Percentiles rank a stretch among this genome's conserved stretches.
Conservation (phyloP, 2,888 invertebrate genomes). For the Aspidiotus rigidus region DNA sequence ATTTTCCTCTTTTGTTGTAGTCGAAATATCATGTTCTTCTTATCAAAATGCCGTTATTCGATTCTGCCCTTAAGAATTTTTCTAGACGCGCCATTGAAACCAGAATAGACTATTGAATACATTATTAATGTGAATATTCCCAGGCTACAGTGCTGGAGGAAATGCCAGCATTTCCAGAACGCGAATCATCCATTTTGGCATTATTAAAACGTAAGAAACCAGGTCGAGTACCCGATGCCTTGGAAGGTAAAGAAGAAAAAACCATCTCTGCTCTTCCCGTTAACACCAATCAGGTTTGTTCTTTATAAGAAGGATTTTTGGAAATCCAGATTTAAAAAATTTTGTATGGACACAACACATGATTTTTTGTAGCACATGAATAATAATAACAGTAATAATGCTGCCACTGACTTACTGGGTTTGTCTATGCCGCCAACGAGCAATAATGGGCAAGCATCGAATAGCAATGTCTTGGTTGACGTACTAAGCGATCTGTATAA, state of each 20-base stretch:
- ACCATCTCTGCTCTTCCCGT: slow-evolving; percentile 64
- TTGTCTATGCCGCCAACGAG: slow-evolving; percentile 76
- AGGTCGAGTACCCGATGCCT: slow-evolving; percentile 79
- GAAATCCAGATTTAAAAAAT: neutral
- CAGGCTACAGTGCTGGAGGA: slow-evolving; percentile 94
- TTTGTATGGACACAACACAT: neutral
- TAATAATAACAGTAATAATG: slow-evolving; percentile 6
- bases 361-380: slow-evolving; percentile 12
- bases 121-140: slow-evolving; percentile 20
- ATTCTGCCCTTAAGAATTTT: neutral
- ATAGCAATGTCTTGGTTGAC: slow-evolving; percentile 75
- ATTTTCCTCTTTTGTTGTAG: neutral
- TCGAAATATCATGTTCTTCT: neutral
- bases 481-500: slow-evolving; percentile 83
- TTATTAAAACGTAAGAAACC: slow-evolving; percentile 98
- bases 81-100: no score
- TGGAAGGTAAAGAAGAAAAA: slow-evolving; percentile 50
- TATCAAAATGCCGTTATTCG: neutral
- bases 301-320: neutral
- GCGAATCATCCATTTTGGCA: slow-evolving; percentile 93
- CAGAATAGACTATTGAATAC: neutral
- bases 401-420: slow-evolving; percentile 71
- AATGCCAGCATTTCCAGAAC: slow-evolving; percentile 99
- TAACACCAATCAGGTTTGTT: slow-evolving; percentile 22
- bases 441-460: slow-evolving; percentile 54